These are phyloP conservation scores for Papilio dardanus DNA, from an alignment of 1,140 invertebrate genomes.

Conservation along the genomic window DNA sequence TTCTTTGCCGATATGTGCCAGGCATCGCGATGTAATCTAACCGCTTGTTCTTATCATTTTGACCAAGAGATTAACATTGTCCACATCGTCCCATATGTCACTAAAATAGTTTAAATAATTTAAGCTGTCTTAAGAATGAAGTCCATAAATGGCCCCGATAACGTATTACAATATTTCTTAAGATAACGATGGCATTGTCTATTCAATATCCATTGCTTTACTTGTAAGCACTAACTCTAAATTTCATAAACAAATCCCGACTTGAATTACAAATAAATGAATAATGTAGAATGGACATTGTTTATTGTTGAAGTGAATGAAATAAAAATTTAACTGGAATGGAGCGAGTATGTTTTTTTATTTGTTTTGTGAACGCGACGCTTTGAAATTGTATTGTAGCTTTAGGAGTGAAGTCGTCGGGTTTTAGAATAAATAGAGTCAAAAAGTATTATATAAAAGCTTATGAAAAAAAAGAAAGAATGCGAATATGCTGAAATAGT, in stretches of 20 bases:
- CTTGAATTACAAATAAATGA: slow-evolving; percentile 10
- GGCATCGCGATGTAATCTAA: no score
- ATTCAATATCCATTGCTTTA: not conserved
- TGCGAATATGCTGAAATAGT: not conserved
- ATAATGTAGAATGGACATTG: not conserved
- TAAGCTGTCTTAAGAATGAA: no score
- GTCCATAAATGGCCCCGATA: no score
- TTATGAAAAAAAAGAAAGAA: not conserved
- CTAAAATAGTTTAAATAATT: no score
- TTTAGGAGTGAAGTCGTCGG: not conserved
- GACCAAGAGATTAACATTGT: no score
- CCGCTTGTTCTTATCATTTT: no score
- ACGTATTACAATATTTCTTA: not conserved
- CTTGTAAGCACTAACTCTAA: not conserved
- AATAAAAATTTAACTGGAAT: slow-evolving; percentile 10
- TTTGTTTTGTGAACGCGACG: not conserved
- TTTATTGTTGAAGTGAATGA: not conserved
- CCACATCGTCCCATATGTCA: no score
- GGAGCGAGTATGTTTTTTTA: not conserved
- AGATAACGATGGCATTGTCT: not conserved
- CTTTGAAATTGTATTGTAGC: not conserved
- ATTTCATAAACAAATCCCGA: not conserved
- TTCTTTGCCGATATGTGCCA: no score
- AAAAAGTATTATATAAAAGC: not conserved
- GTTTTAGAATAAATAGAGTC: not conserved